These are phyloP conservation scores for Odontophorus gujanensis DNA, from an alignment of 2,113 vertebrate genomes.

Conservation along the genomic window DNA sequence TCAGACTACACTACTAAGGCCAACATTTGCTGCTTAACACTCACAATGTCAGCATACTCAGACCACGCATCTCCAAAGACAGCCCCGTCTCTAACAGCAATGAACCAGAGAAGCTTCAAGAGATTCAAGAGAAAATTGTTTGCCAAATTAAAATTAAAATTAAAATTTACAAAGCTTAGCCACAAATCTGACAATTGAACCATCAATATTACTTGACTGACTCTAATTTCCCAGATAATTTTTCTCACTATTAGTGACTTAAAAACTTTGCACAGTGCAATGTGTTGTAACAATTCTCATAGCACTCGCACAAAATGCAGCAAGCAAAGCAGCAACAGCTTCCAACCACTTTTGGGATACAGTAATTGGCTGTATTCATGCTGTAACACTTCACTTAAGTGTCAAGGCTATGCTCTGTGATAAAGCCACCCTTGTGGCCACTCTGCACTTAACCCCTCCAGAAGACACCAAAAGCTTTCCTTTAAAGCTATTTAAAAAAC, in stretches of 20 bases:
- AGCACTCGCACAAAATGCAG: constrained; percentile 11
- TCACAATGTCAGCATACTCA: background rate
- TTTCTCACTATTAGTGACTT: constrained; percentile 50
- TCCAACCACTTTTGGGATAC: constrained; percentile 41
- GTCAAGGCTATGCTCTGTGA: background rate
- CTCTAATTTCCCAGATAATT: constrained; percentile 67
- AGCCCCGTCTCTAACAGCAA: background rate
- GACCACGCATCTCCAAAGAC: background rate
- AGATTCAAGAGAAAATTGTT: constrained; percentile 15
- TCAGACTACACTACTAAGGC: background rate
- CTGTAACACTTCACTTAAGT: constrained; percentile 28
- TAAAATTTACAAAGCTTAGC: constrained; percentile 50
- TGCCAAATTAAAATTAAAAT: too few species aligned
- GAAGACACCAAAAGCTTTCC: background rate
- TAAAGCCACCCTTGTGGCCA: background rate
- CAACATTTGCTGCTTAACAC: background rate
- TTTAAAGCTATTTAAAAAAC: background rate
- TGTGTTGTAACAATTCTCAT: constrained; percentile 29
- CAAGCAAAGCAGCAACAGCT: constrained; percentile 22
- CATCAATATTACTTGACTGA: constrained; percentile 22
- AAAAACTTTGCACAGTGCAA: constrained; percentile 8
- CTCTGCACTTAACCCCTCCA: background rate
- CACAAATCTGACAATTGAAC: constrained; percentile 34
- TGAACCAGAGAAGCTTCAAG: background rate
- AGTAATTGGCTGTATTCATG: constrained; percentile 38